A percentile compares a stretch with the other conserved stretches of the same genome.
phyloP scores from a whole-genome alignment of 30 jellyfish, hydroid and myxozoan genomes.

The Aurelia coerulea region DNA sequence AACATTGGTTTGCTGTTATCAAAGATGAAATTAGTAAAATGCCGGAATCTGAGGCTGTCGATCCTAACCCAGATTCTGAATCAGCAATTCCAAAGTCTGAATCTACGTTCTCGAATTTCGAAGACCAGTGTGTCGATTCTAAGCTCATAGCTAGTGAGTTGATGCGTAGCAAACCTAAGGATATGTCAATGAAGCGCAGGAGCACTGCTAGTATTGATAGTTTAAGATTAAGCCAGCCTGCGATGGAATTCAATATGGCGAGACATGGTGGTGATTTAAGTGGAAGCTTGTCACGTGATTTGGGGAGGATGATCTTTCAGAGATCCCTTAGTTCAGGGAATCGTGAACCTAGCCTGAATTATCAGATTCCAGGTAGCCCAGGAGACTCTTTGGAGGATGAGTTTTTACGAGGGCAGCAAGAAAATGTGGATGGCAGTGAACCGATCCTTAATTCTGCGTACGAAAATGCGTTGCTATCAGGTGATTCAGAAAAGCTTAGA shows the following conservation, averaged over 20 bases:
- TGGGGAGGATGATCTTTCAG: constrained; percentile 20
- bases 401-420: no score
- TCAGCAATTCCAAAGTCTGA: not conserved
- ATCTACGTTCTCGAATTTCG: not conserved
- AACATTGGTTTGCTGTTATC: constrained; percentile 63
- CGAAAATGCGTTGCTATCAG: constrained; percentile 24
- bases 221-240: constrained; percentile 88
- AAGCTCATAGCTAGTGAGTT: constrained; percentile 53
- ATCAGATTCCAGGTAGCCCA: not conserved
- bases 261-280: constrained; percentile 35
- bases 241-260: constrained; percentile 72
- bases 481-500: constrained; percentile 6
- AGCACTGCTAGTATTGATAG: constrained; percentile 64
- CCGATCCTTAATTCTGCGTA: not conserved
- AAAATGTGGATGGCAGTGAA: not conserved
- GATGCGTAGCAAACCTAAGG: constrained; percentile 52
- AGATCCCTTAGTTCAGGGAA: not conserved
- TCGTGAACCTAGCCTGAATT: not conserved
- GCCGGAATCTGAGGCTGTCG: constrained; percentile 13
- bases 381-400: no score
- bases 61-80: not conserved
- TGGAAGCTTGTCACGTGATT: constrained; percentile 43
- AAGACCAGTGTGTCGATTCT: constrained; percentile 17
- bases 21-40: constrained; percentile 43
- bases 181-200: constrained; percentile 29